Evolutionary conservation across 2,888 invertebrate species (phyloP).

Genomic region (Drosophila diplacantha): DNA sequence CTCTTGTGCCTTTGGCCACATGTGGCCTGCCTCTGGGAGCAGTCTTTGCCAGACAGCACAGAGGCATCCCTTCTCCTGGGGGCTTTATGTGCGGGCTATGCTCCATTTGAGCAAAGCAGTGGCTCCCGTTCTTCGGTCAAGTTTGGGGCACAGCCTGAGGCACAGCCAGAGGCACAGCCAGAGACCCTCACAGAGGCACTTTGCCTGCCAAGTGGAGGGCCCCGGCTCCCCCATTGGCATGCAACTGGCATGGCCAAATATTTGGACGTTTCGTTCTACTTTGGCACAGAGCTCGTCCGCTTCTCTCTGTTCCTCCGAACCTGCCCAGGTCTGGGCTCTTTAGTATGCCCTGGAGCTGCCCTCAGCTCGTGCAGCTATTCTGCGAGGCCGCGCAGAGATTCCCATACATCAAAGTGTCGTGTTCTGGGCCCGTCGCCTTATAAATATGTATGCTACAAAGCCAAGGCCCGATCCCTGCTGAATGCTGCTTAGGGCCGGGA

Average conservation of each 20-base stretch:
- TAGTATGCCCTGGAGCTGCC: conserved; percentile 22
- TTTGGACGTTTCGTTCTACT: conserved; percentile 70
- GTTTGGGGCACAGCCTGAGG: background rate
- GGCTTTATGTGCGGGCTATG: background rate
- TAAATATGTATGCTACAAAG: conserved; percentile 55
- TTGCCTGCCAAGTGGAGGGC: conserved; percentile 6
- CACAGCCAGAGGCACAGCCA: background rate
- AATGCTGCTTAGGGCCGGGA: conserved; percentile 25
- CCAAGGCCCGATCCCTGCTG: background rate
- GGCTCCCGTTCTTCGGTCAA: conserved; percentile 25
- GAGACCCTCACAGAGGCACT: background rate
- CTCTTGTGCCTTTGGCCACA: background rate
- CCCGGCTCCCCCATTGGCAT: conserved; percentile 13
- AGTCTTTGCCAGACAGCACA: background rate
- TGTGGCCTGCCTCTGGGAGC: conserved; percentile 6
- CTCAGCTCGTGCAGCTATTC: conserved; percentile 56
- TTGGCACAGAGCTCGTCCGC: conserved; percentile 29
- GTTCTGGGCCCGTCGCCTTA: conserved; percentile 54
- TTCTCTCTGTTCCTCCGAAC: background rate
- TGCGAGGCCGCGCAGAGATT: conserved; percentile 37
- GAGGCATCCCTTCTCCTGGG: background rate
- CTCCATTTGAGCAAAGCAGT: conserved; percentile 12
- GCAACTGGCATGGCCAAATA: conserved; percentile 44
- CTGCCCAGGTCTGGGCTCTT: background rate
- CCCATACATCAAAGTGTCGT: conserved; percentile 69